Conservation (phyloP, 2,888 invertebrate genomes). For the Noctua janthina region DNA sequence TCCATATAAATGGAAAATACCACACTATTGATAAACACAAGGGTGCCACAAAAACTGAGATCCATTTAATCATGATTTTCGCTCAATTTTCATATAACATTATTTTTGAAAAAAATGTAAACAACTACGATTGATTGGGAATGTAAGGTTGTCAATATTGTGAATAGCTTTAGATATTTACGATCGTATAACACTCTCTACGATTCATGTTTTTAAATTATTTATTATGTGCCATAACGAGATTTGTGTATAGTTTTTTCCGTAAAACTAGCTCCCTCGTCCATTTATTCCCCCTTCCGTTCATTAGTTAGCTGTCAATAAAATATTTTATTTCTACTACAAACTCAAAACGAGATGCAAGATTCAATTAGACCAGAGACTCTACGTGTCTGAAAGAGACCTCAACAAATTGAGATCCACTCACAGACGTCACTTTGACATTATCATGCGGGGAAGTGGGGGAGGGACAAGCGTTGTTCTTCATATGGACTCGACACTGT, state of each 20-base stretch:
- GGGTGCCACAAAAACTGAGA: slow-evolving; percentile 74
- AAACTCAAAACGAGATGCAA: slow-evolving; percentile 33
- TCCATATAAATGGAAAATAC: slow-evolving; percentile 81
- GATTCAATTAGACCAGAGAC: background rate
- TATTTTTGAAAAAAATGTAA: slow-evolving; percentile 48
- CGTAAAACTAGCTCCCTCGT: slow-evolving; percentile 20
- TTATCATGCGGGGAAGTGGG: background rate
- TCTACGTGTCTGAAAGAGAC: slow-evolving; percentile 18
- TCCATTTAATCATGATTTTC: slow-evolving; percentile 80
- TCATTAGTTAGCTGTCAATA: slow-evolving; percentile 34
- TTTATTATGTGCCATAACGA: background rate
- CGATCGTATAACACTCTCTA: slow-evolving; percentile 1
- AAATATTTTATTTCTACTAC: background rate
- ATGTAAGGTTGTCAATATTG: slow-evolving; percentile 27
- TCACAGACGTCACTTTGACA: slow-evolving; percentile 23
- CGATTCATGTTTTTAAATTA: slow-evolving; percentile 32
- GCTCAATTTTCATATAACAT: slow-evolving; percentile 57
- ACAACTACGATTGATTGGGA: slow-evolving; percentile 44
- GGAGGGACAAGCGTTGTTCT: background rate
- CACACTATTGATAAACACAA: slow-evolving; percentile 78
- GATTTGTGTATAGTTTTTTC: slow-evolving; percentile 34
- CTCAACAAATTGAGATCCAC: background rate
- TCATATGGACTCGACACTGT: background rate
- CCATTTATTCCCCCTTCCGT: slow-evolving; percentile 32
- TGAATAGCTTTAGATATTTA: slow-evolving; percentile 2